Evolutionary conservation across 1,140 invertebrate genomes (phyloP), one percentile per base, ranked within the genome.

Genomic region (Drosophila grimshawi): DNA sequence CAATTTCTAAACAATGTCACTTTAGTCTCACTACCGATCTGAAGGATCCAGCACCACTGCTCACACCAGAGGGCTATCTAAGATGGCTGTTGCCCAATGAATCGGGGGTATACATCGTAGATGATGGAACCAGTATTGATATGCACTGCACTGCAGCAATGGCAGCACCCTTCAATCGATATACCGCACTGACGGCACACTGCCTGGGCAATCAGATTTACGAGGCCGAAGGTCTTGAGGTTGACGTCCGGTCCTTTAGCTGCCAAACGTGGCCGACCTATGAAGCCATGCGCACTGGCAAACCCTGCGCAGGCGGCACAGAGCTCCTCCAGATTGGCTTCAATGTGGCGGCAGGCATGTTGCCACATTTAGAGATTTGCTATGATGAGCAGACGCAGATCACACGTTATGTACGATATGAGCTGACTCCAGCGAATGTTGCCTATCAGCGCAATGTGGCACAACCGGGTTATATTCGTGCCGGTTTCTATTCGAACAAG

Each of bases 241-340:
- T 72, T 0, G 19, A n/a, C 30, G 81, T 92, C 35, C 53, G 46
- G 2, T 29, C 59, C 1, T 86, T 93, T n/a, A 56, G 65, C 2
- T 93, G 86, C 41, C 85, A 77, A 27, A 74, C 66, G 29, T 80
- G 80, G 72, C 78, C 85, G 2, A 79, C 45, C 2, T 89, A 92
- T 51, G 82, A 73, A 5, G 92, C 92, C 0, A 8, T 66, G 7
- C 83, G 88, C 6, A 73, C 75, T 0, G 76, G 75, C 4, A 27
- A 59, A 2, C 32, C 63, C 0, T 93, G 92, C 41, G 33, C 43
- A 1, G 80, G 80, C 4, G 86, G 77, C 39, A 78, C 83, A 2
- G 78, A 78, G 6, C 59, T 91, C 3, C 39, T 90, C 2, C 68
- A 90, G 27, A 79, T 92, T 33, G 90, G 90, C 6, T 92, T 92